These are phyloP conservation scores for Gryllus bimaculatus DNA, from an alignment of 1,140 invertebrate species.

Conservation along the genomic window DNA sequence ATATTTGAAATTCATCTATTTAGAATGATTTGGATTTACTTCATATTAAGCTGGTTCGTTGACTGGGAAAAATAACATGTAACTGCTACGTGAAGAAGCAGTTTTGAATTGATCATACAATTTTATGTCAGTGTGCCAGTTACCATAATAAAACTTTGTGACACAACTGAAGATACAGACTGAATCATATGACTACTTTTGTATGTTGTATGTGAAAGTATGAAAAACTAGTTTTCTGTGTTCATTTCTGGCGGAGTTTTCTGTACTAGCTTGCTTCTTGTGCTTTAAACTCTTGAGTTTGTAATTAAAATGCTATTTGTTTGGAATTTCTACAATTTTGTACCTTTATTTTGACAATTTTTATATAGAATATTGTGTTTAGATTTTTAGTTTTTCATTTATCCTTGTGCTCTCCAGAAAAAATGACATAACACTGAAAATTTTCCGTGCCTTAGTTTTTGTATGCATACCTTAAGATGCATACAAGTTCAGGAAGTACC, in stretches of 20 bases:
- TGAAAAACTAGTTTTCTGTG: neutral
- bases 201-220: neutral
- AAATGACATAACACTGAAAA: neutral
- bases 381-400: neutral
- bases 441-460: neutral
- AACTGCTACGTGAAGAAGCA: neutral
- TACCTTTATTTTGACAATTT: constrained; percentile 1
- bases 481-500: neutral
- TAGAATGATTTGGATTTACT: neutral
- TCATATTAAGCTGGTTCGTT: neutral
- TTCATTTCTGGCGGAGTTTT: neutral
- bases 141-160: neutral
- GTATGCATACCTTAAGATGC: neutral
- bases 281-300: neutral
- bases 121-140: constrained; percentile 4
- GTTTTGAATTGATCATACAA: neutral
- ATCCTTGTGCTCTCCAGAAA: neutral
- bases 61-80: neutral
- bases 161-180: constrained; percentile 1
- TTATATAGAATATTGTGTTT: neutral
- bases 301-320: neutral
- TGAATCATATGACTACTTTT: neutral
- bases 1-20: neutral
- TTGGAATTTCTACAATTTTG: constrained; percentile 5
- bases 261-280: neutral